These are phyloP conservation scores for Nematolebias whitei DNA, from an alignment of 2,113 vertebrate species.

Conservation along the genomic window DNA sequence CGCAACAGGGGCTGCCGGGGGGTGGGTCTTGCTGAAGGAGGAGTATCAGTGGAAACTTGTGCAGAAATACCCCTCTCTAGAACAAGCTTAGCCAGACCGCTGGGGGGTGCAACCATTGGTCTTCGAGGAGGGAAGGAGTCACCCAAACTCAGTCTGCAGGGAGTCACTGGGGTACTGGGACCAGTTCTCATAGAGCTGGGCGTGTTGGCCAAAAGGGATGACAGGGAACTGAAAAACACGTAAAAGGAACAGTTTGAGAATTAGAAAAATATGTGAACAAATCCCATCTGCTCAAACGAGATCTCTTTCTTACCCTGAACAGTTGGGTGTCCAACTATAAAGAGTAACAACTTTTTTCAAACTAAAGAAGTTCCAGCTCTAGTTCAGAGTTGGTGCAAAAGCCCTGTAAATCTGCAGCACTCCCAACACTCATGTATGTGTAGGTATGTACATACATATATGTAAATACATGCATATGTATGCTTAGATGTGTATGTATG, in stretches of 20 bases:
- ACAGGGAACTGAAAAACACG: slow-evolving; percentile 51
- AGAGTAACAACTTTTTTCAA: no score
- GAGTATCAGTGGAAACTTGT: slow-evolving; percentile 80
- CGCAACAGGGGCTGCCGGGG: slow-evolving; percentile 44
- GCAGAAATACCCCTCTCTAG: slow-evolving; percentile 93
- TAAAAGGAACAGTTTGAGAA: neutral
- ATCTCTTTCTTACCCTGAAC: no score
- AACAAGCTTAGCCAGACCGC: slow-evolving; percentile 88
- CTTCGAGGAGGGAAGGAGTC: slow-evolving; percentile 85
- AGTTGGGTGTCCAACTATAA: no score
- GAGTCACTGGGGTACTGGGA: slow-evolving; percentile 82
- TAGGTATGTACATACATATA: no score
- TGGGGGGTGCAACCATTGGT: slow-evolving; percentile 76
- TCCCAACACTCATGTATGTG: no score
- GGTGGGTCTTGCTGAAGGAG: slow-evolving; percentile 57
- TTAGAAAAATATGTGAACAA: neutral
- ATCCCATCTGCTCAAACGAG: no score
- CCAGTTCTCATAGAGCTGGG: slow-evolving; percentile 81
- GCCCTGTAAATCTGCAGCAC: no score
- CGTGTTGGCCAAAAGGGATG: slow-evolving; percentile 71
- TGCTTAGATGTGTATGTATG: no score
- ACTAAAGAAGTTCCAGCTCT: no score
- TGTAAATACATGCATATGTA: no score
- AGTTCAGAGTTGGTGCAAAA: no score
- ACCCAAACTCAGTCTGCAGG: slow-evolving; percentile 86